phyloP scores from a whole-genome alignment of 2,888 invertebrate genomes.

The Amblyjoppa fuscipennis region DNA sequence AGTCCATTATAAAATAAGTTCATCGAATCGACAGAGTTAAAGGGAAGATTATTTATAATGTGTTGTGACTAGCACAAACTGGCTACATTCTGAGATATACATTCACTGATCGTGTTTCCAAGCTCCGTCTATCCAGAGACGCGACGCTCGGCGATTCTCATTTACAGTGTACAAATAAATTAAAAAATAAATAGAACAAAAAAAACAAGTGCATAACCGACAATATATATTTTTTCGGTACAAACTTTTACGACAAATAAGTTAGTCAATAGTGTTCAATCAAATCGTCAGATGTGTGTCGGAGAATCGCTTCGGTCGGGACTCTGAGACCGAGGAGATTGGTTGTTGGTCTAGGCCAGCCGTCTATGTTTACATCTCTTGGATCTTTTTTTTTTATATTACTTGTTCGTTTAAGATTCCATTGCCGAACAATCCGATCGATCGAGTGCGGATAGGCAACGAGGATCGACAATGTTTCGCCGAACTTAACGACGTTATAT shows the following conservation, averaged over 20 bases:
- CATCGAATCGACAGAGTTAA: constrained; percentile 60
- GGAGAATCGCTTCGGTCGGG: constrained; percentile 52
- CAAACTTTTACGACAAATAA: constrained; percentile 47
- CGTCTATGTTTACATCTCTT: constrained; percentile 41
- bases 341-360: constrained; percentile 67
- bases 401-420: constrained; percentile 34
- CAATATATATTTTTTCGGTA: constrained; percentile 31
- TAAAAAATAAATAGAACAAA: constrained; percentile 60
- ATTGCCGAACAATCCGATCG: constrained; percentile 42
- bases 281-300: constrained; percentile 39
- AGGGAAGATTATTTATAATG: constrained; percentile 64
- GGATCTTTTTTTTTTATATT: constrained; percentile 42
- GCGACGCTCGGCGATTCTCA: constrained; percentile 38
- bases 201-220: constrained; percentile 48
- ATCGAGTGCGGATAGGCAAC: constrained; percentile 46
- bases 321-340: constrained; percentile 17
- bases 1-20: constrained; percentile 61
- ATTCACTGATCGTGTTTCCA: constrained; percentile 52
- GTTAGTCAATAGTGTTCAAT: constrained; percentile 37
- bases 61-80: constrained; percentile 77
- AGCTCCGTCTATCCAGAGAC: constrained; percentile 29
- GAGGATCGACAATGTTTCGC: constrained; percentile 32
- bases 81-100: constrained; percentile 71
- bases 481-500: constrained; percentile 53
- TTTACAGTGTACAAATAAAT: constrained; percentile 57